phyloP scores from a whole-genome alignment of 2,797 vertebrate species.

The Gadopsis bispinosus region DNA sequence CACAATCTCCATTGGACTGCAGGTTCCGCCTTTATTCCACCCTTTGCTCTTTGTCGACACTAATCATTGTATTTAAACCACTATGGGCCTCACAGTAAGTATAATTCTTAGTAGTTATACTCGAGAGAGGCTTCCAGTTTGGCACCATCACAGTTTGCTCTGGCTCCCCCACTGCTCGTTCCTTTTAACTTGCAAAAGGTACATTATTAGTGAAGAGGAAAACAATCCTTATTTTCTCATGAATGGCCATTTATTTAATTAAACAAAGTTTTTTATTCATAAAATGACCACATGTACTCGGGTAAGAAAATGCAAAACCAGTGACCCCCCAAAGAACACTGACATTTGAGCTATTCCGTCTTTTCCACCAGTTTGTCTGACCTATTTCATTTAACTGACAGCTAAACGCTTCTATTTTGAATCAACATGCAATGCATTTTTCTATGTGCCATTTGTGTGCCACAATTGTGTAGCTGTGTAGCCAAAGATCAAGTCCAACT shows the following conservation, averaged over 20 bases:
- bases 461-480: constrained; percentile 16
- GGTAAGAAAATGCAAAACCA: background rate
- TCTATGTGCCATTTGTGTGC: constrained; percentile 19
- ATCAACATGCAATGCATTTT: constrained; percentile 34
- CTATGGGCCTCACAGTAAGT: constrained; percentile 2
- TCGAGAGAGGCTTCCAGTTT: constrained; percentile 23
- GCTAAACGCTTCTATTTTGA: constrained; percentile 39
- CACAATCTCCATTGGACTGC: constrained; percentile 1
- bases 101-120: constrained; percentile 19
- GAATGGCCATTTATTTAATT: background rate
- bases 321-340: background rate
- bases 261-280: background rate
- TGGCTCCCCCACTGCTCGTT: background rate
- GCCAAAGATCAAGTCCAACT: constrained; percentile 30
- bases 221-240: constrained; percentile 14
- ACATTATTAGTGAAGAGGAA: background rate
- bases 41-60: background rate
- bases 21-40: constrained; percentile 12
- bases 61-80: constrained; percentile 30
- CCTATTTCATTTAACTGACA: constrained; percentile 30
- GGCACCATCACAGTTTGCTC: constrained; percentile 4
- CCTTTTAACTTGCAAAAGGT: constrained; percentile 12
- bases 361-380: constrained; percentile 27
- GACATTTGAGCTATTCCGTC: constrained; percentile 36
- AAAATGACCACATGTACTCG: constrained; percentile 16